phyloP scores from a whole-genome alignment of 2,113 vertebrate genomes.

The Ceuthmochares aereus region DNA sequence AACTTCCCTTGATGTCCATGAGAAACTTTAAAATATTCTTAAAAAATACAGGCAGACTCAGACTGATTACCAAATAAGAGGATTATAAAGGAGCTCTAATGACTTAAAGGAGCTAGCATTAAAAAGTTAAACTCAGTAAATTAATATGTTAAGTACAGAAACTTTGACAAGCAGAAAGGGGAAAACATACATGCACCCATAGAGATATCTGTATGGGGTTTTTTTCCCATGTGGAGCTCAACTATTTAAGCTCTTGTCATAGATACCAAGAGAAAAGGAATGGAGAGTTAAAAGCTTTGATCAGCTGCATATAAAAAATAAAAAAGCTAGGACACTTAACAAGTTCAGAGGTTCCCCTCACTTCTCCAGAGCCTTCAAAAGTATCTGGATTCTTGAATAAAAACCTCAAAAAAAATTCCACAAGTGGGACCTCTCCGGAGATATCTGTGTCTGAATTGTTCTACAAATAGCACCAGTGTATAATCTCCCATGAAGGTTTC shows the following conservation, averaged over 20 bases:
- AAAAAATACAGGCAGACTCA: constrained; percentile 12
- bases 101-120: constrained; percentile 44
- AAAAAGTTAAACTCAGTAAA: constrained; percentile 56
- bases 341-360: constrained; percentile 31
- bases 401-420: neutral
- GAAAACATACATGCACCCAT: neutral
- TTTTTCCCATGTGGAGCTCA: neutral
- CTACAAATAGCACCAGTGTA: neutral
- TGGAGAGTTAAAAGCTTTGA: constrained; percentile 43
- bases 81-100: constrained; percentile 55
- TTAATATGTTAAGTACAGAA: constrained; percentile 52
- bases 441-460: neutral
- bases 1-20: constrained; percentile 50
- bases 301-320: neutral
- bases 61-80: constrained; percentile 66
- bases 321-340: neutral
- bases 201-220: neutral
- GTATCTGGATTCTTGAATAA: neutral
- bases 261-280: neutral
- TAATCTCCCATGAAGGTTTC: neutral
- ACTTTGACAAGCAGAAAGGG: constrained; percentile 22
- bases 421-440: neutral
- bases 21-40: constrained; percentile 11
- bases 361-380: neutral
- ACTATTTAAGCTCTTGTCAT: constrained; percentile 58